Base-by-base conservation (phyloP, 2,113 vertebrate genomes). In the Anas platyrhynchos region DNA sequence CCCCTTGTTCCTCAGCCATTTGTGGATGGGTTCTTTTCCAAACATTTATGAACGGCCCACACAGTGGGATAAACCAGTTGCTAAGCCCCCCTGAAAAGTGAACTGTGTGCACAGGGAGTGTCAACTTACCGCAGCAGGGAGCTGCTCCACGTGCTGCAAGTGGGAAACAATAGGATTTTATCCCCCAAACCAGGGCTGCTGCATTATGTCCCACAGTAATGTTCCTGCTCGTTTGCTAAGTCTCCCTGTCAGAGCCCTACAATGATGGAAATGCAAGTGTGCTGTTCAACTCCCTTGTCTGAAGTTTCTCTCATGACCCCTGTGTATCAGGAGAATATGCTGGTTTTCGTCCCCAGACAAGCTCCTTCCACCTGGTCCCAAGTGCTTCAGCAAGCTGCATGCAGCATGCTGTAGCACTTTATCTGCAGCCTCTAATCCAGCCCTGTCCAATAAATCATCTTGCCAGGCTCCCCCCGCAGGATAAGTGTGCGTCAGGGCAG, bases 101-200 rank as follows among this genome's bases (percentile, higher is more conserved):
- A 94, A 68, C 80, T 84, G 72, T 43, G 89, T 36, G 77, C 86
- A 76, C 61, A 63, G 29, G 7, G 44, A 86, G 95, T 92, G 83
- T 95, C 29, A 2, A 67, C 77, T 97, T 96, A 95, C 96, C 1
- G 27, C 86, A 92, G 93, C 83, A 54, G 2, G 83, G 93, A 93
- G 86, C 88, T 69, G 73, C 92, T 86, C 85, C 56, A 83, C 9
- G 2, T 59, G 75, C 88, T 71, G 25, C 43, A 44, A 82, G 72
- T 5, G 25, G 72, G 66, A 90, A 96, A 95, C 94, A 96, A 84
- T 86, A 88, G 61, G 88, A 96, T 96, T 97, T 95, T 93, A 94
- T 94, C 93, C 88, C 83, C 78, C 31, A 25, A 56, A 67, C 23
- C 0, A 4, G 72, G 54, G 56, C 80, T 79, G 82, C 86, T 46